These are phyloP conservation scores for Polylopha cassiicola DNA, from an alignment of 2,888 invertebrate genomes.

Conservation along the genomic window DNA sequence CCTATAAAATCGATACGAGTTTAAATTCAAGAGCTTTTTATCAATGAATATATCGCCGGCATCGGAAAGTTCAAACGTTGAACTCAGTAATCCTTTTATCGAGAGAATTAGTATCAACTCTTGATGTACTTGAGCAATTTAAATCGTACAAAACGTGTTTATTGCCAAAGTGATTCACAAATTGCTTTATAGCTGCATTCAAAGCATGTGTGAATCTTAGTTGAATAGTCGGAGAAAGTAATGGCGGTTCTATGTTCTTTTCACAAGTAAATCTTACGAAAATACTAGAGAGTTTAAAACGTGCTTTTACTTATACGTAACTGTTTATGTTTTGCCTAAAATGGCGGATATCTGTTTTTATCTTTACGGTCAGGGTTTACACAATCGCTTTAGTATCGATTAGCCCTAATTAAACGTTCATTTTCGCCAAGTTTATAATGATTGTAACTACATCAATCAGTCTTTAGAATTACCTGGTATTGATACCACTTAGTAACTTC, in stretches of 20 bases:
- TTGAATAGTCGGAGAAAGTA: conserved; percentile 44
- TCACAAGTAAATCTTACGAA: conserved; percentile 21
- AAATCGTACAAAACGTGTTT: conserved; percentile 6
- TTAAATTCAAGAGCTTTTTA: conserved; percentile 1
- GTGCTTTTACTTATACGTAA: conserved; percentile 21
- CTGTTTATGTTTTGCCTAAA: conserved; percentile 11
- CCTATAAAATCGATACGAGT: conserved; percentile 37
- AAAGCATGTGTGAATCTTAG: conserved; percentile 39
- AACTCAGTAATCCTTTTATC: too few relatives aligned
- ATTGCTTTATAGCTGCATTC: conserved; percentile 34
- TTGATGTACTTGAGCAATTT: conserved; percentile 4
- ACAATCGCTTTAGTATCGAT: conserved; percentile 5
- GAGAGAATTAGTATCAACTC: too few relatives aligned
- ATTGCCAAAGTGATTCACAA: conserved; percentile 24
- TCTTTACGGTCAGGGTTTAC: conserved; percentile 10
- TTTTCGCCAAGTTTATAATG: too few relatives aligned
- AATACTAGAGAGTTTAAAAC: conserved; percentile 23
- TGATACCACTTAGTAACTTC: too few relatives aligned
- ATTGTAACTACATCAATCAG: too few relatives aligned
- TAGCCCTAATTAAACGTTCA: too few relatives aligned
- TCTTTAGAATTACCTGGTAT: too few relatives aligned
- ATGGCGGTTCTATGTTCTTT: conserved; percentile 29
- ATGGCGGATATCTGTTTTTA: conserved; percentile 17
- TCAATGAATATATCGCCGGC: conserved; percentile 8
- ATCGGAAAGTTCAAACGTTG: too few relatives aligned